Conservation (phyloP, 2,113 vertebrate species). For the Saguinus imperator region DNA sequence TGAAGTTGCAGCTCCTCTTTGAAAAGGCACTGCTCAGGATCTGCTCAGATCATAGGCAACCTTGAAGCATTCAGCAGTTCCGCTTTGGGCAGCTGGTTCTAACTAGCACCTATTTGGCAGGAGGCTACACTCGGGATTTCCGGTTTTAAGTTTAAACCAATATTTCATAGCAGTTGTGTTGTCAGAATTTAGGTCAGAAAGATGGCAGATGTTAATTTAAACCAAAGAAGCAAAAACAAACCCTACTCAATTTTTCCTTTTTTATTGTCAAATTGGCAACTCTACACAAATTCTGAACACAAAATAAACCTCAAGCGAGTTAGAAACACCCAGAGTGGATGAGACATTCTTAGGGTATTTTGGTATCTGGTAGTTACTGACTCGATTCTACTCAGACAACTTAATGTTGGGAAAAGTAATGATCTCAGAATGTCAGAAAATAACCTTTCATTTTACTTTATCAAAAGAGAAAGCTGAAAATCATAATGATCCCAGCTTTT, state of each 20-base stretch:
- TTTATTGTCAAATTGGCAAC: constrained; percentile 25
- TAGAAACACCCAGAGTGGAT: background rate
- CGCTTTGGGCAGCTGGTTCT: constrained; percentile 70
- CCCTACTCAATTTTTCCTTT: constrained; percentile 38
- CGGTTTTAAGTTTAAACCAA: constrained; percentile 72
- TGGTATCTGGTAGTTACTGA: background rate
- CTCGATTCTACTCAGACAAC: background rate
- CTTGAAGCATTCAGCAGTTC: constrained; percentile 59
- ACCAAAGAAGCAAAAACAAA: constrained; percentile 71
- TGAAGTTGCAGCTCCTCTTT: constrained; percentile 58
- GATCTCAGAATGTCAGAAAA: background rate
- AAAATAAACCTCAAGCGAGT: background rate
- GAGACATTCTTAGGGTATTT: background rate
- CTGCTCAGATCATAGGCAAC: constrained; percentile 40
- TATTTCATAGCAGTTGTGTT: constrained; percentile 77
- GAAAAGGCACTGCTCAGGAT: constrained; percentile 29
- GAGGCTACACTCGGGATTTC: constrained; percentile 59
- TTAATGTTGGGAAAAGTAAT: background rate
- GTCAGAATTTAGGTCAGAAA: constrained; percentile 76
- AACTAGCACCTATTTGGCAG: constrained; percentile 78
- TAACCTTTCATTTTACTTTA: background rate
- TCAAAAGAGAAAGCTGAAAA: background rate
- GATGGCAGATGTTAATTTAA: constrained; percentile 76
- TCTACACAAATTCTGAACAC: constrained; percentile 5
- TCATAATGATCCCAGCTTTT: background rate